phyloP scores from a whole-genome alignment of 35 echinoderm and acorn worm species.

The Heliocidaris tuberculata region DNA sequence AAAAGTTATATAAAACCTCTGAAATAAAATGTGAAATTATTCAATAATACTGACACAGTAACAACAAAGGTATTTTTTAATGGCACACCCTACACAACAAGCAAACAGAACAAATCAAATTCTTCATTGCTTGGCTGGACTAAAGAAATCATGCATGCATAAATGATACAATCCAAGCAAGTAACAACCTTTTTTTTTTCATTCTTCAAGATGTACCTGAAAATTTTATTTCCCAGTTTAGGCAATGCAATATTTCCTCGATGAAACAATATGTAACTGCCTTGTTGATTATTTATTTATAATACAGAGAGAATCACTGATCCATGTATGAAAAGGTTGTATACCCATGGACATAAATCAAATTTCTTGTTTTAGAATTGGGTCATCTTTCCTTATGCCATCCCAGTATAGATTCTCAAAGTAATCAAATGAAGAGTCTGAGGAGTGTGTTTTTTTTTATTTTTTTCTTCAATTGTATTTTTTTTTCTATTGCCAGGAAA shows the following conservation, averaged over 20 bases:
- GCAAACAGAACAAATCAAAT: neutral
- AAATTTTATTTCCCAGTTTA: neutral
- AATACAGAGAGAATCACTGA: neutral
- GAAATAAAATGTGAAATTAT: too few species aligned
- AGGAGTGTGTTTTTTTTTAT: neutral
- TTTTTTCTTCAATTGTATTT: neutral
- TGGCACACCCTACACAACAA: neutral
- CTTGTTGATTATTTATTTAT: neutral
- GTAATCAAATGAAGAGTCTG: neutral
- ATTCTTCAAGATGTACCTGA: neutral
- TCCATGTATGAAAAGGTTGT: neutral
- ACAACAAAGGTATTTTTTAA: neutral
- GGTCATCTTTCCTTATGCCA: neutral
- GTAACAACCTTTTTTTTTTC: neutral
- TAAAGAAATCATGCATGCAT: neutral
- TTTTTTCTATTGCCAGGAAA: neutral
- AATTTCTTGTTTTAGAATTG: neutral
- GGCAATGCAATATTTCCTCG: too few species aligned
- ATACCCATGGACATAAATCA: neutral
- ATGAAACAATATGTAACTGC: neutral
- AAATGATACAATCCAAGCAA: neutral
- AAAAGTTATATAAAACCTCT: too few species aligned
- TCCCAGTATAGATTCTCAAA: neutral
- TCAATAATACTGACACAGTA: too few species aligned
- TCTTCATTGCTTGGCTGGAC: neutral